Evolutionary conservation across 2,797 vertebrate genomes (phyloP).

Genomic region (Pipistrellus pygmaeus): DNA sequence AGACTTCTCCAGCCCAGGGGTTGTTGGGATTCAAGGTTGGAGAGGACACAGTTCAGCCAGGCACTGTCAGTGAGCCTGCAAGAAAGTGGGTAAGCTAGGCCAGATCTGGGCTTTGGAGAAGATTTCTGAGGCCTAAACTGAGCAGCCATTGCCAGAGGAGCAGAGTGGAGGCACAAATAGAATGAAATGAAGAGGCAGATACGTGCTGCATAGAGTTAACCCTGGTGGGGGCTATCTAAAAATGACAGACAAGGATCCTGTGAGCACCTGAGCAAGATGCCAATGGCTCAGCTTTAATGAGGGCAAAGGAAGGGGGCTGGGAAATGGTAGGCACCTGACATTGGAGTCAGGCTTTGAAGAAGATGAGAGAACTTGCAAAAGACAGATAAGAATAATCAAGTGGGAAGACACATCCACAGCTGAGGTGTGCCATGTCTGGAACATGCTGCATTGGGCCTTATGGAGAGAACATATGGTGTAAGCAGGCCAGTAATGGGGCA

Average conservation of each 20-base stretch:
- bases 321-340: background rate
- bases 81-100: background rate
- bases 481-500: background rate
- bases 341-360: constrained; percentile 1
- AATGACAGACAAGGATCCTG: background rate
- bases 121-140: background rate
- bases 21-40: background rate
- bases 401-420: background rate
- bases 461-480: background rate
- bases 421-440: background rate
- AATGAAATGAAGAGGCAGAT: background rate
- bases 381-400: background rate
- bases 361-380: background rate
- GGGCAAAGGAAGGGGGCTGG: background rate
- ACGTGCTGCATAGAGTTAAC: background rate
- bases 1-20: background rate
- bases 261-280: background rate
- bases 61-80: background rate
- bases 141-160: background rate
- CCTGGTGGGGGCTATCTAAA: background rate
- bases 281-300: background rate
- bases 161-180: background rate
- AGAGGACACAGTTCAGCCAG: background rate
- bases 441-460: too few species aligned
- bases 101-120: background rate